phyloP scores from a whole-genome alignment of 2,888 invertebrate species.

The Standfussiana lucernea region DNA sequence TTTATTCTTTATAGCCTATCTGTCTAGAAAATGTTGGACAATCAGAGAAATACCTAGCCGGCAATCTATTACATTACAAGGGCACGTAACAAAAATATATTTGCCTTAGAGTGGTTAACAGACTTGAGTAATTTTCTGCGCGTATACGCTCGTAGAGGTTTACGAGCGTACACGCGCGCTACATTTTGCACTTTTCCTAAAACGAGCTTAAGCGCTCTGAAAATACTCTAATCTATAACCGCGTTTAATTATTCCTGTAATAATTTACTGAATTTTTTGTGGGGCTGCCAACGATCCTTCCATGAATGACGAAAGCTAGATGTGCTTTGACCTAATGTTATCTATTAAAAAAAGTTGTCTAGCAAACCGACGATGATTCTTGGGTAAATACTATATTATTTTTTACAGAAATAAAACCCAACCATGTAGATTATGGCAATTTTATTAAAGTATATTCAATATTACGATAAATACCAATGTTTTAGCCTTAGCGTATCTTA shows the following conservation, averaged over 20 bases:
- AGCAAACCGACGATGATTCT: neutral
- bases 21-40: neutral
- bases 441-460: slow-evolving; percentile 35
- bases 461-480: slow-evolving; percentile 35
- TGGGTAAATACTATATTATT: neutral
- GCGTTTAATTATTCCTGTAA: neutral
- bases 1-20: neutral
- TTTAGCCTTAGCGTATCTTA: slow-evolving; percentile 13
- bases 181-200: neutral
- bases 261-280: neutral
- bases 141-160: neutral
- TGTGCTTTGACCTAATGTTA: too few relatives aligned
- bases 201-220: neutral
- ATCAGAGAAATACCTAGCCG: neutral
- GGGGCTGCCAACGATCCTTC: neutral
- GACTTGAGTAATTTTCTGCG: neutral
- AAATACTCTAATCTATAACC: neutral
- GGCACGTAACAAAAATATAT: too few relatives aligned
- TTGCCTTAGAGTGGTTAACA: neutral
- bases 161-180: neutral
- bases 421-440: slow-evolving; percentile 28
- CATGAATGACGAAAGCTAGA: neutral
- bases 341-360: neutral
- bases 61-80: neutral
- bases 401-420: slow-evolving; percentile 24